A percentile compares a stretch with the other conserved stretches of the same genome.
phyloP scores from a whole-genome alignment of 2,113 vertebrate species.

The Corythaeola cristata region DNA sequence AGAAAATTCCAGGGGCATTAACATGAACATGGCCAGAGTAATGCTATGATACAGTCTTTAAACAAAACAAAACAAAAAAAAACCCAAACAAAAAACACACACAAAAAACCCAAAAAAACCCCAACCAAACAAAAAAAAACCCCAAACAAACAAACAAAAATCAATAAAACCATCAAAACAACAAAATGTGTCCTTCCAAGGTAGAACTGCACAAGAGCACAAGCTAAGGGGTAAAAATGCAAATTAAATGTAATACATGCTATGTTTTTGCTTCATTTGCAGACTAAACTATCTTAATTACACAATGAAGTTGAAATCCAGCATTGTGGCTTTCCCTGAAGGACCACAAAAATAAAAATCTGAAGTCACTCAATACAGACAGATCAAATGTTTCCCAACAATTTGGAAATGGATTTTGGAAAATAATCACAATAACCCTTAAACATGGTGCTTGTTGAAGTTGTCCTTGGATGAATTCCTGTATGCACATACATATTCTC shows the following conservation, averaged over 20 bases:
- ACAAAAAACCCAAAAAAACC: too few relatives aligned
- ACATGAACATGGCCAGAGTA: not conserved
- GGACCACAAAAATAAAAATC: not conserved
- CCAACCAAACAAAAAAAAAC: too few relatives aligned
- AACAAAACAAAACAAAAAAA: not conserved
- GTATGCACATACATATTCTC: not conserved
- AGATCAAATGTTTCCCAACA: not conserved
- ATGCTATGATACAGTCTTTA: not conserved
- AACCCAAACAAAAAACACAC: too few relatives aligned
- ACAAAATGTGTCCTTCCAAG: not conserved
- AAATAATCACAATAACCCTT: not conserved
- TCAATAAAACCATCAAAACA: not conserved
- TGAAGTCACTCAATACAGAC: not conserved
- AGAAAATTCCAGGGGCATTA: not conserved
- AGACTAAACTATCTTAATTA: not conserved
- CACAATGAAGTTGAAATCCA: not conserved
- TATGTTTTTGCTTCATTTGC: not conserved
- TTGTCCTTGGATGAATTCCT: not conserved
- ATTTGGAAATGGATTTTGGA: not conserved
- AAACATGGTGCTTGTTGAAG: not conserved
- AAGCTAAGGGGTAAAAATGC: not conserved
- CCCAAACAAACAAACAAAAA: too few relatives aligned
- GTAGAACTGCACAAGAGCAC: not conserved
- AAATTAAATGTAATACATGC: not conserved
- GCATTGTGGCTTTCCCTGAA: not conserved